Base-by-base conservation (phyloP, 2,797 vertebrate species). In the Pipistrellus kuhlii region DNA sequence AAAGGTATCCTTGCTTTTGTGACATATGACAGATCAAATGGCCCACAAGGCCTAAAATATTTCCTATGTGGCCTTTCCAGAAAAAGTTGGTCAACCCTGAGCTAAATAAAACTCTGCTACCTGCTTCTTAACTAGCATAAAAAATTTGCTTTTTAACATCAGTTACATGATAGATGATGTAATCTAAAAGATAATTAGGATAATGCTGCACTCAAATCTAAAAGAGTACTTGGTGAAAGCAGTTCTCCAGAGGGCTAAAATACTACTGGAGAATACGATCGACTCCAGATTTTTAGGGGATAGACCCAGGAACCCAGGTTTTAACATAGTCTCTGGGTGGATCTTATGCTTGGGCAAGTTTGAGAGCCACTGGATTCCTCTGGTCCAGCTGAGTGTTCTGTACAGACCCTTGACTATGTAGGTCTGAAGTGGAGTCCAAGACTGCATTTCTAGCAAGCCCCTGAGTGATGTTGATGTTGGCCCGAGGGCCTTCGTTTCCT, bases 131-230 rank as follows among this genome's bases (percentile, higher is more conserved):
- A 12, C 9, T 75, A 35, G 32, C 35, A 59, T 80, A 38, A 62
- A 95, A 55, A 86, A 35, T 46, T 76, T 76, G 41, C 59, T 87
- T 83, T 68, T 76, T 68, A 62, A 51, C 62, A 87, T 59, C 57
- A 86, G 41, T 44, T 85, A 44, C 62, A 62, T 51, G 48, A 10
- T 27, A n/a, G 51, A 59, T 69, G 21, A 77, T 15, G 23, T 64
- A 8, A 85, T n/a, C 53, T 10, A 21, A 71, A 88, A 85, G 64
- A 92, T 55, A 55, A 55, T 55, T 55, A 55, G 21, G 53, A 55
- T 55, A 55, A 55, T 55, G 53, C 53, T 55, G 8, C 53, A 23
- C 53, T 55, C 53, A 55, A 11, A 85, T n/a, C 35, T 8, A 27
- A 71, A 88, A 85, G 55, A 92, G 2, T 38, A 38, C 30, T 59